These are phyloP conservation scores for Oopsacas minuta DNA, from an alignment of 37 sponge, comb jelly and placozoan species.

Conservation along the genomic window DNA sequence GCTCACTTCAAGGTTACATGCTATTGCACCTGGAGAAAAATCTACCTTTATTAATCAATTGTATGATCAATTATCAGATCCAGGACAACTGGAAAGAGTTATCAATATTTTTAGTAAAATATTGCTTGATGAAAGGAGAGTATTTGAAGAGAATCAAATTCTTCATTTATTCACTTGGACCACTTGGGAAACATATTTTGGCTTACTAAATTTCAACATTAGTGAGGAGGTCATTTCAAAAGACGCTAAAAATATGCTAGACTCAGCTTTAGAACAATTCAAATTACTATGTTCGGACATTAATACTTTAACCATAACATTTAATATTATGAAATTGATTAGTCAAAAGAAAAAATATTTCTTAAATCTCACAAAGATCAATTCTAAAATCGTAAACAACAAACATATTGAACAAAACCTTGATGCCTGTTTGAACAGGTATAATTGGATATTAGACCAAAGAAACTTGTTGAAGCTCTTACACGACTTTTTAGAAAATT, in stretches of 20 bases:
- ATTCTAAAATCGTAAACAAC: too few species aligned
- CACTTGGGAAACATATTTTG: background rate
- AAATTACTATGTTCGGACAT: background rate
- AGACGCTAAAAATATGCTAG: constrained; percentile 7
- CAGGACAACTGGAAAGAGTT: background rate
- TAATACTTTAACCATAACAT: background rate
- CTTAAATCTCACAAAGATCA: background rate
- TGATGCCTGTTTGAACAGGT: background rate
- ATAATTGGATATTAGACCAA: background rate
- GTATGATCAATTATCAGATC: background rate
- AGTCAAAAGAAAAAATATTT: background rate
- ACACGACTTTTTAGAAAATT: background rate
- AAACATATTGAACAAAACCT: background rate
- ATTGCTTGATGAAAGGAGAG: background rate
- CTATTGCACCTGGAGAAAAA: background rate
- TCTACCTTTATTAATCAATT: background rate
- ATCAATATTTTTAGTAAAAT: background rate
- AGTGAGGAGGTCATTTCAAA: background rate
- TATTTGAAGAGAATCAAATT: background rate
- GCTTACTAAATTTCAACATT: background rate
- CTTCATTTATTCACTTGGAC: background rate
- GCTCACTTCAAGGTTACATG: background rate
- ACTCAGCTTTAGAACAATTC: background rate
- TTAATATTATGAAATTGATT: background rate
- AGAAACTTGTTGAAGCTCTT: background rate